Evolutionary conservation across 2,113 vertebrate genomes (phyloP), one percentile per base, ranked within the genome.

Genomic region (Lynx canadensis): DNA sequence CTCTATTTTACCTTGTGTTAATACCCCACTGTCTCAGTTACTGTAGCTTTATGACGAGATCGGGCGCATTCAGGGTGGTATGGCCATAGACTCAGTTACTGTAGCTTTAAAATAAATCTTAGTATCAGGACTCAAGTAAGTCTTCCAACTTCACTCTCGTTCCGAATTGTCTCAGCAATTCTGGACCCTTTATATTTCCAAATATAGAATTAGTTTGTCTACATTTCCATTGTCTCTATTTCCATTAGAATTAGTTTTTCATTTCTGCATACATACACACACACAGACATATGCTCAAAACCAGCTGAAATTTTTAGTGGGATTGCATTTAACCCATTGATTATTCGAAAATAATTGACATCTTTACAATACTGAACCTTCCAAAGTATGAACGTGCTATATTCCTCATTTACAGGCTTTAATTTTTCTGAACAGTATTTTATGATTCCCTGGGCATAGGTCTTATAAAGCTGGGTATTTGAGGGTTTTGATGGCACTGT

Each of bases 51-150:
- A 80, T 45, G 45, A 45, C 0, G 8, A 45, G 45, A 2, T 45
- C 8, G 8, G 45, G 45, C 45, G 0, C 45, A 45, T 45, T 45
- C 45, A 45, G 45, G 45, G 45, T 45, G 8, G 45, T 45, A 45
- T 45, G 45, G 45, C 45, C 8, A 8, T 45, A 45, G 45, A 45
- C 73, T 92, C 52, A 85, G 60, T 92, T 96, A 81, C 27, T 50
- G 33, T 71, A 74, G 55, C 38, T 60, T 95, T 94, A 80, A 96
- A 85, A 79, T 92, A 84, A 96, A 94, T 89, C 60, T 83, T 88
- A 60, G 52, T 63, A 50, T 68, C 1, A 4, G 69, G 23, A 95
- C 18, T 78, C 41, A 31, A 31, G 4, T 87, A 73, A 66, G 66
- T 76, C 50, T 73, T 91, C 38, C 38, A 82, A 41, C 13, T 68